phyloP scores from a whole-genome alignment of 2,113 vertebrate genomes.

The Jaculus jaculus region DNA sequence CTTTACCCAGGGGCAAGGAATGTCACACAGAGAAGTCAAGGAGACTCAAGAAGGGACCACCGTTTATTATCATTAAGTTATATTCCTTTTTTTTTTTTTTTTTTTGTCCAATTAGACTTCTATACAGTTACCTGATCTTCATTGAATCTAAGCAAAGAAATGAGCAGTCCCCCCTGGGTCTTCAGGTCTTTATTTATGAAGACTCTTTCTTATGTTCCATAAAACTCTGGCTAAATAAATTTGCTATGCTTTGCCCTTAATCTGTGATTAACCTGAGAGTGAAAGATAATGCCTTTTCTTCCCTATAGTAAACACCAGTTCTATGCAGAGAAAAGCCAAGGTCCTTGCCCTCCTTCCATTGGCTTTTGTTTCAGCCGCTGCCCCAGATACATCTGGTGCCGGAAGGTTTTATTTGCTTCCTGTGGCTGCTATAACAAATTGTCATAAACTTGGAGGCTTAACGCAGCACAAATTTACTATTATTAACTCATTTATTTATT shows the following conservation, averaged over 20 bases:
- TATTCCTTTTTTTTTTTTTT: not conserved
- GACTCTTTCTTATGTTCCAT: fast-evolving
- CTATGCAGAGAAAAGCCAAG: not conserved
- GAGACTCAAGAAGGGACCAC: no score
- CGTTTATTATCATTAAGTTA: no score
- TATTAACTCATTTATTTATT: not conserved
- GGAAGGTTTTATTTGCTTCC: not conserved
- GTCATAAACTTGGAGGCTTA: not conserved
- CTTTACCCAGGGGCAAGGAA: not conserved
- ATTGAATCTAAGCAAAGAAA: not conserved
- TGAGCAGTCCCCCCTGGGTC: not conserved
- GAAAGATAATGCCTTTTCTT: not conserved
- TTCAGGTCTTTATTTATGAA: not conserved
- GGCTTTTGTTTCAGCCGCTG: not conserved
- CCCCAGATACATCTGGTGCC: not conserved
- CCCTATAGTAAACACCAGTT: not conserved
- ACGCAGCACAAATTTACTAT: not conserved
- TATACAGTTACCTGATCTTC: not conserved
- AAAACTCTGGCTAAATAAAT: not conserved
- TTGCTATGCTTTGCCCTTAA: not conserved
- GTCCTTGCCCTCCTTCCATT: fast-evolving
- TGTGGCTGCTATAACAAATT: not conserved
- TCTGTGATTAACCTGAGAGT: not conserved
- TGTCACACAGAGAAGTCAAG: not conserved
- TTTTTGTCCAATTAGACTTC: not conserved